Evolutionary conservation across 2,888 invertebrate genomes (phyloP).

Genomic region (Julus scanicus): DNA sequence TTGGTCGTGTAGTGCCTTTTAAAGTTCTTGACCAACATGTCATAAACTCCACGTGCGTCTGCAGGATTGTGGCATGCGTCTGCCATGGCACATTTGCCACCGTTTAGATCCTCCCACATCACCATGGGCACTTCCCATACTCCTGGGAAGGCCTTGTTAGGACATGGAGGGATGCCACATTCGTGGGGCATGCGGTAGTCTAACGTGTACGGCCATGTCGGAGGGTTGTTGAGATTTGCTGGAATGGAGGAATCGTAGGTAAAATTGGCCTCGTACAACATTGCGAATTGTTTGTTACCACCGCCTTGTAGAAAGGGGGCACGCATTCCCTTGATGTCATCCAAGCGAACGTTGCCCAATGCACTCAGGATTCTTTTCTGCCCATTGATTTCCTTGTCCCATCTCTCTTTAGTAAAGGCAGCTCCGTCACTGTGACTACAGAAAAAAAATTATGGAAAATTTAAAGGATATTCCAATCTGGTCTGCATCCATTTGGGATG

Average conservation of each 20-base stretch:
- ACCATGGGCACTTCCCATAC: slow-evolving; percentile 98
- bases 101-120: slow-evolving; percentile 96
- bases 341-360: slow-evolving; percentile 87
- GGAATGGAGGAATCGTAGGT: slow-evolving; percentile 97
- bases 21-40: slow-evolving; percentile 91
- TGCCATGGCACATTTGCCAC: slow-evolving; percentile 94
- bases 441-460: too few relatives aligned
- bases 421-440: slow-evolving; percentile 92
- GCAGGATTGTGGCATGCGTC: slow-evolving; percentile 93
- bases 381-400: slow-evolving; percentile 94
- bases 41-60: slow-evolving; percentile 86
- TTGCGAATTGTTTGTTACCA: slow-evolving; percentile 97
- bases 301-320: slow-evolving; percentile 93
- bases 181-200: slow-evolving; percentile 96
- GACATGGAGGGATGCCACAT: slow-evolving; percentile 96
- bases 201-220: slow-evolving; percentile 95
- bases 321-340: slow-evolving; percentile 94
- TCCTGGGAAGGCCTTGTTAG: slow-evolving; percentile 88
- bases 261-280: slow-evolving; percentile 94
- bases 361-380: slow-evolving; percentile 87
- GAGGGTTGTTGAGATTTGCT: slow-evolving; percentile 91
- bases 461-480: too few relatives aligned
- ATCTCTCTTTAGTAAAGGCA: slow-evolving; percentile 94
- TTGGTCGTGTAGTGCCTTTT: slow-evolving; percentile 93
- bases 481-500: too few relatives aligned